Evolutionary conservation across 2,113 vertebrate genomes (phyloP), one percentile per base, ranked within the genome.

Genomic region (Cercocebus atys): DNA sequence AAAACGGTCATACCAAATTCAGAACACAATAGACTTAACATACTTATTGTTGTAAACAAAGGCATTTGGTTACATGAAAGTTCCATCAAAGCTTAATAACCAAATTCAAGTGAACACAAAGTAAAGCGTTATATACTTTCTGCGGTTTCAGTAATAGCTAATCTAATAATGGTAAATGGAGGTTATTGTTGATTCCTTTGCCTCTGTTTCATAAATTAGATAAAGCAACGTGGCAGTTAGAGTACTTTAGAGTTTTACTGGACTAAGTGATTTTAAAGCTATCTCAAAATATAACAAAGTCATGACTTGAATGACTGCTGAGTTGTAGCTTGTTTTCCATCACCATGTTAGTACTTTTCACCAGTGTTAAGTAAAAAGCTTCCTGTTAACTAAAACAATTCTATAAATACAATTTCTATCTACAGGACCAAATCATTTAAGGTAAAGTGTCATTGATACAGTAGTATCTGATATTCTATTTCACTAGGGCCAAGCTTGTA

Each of bases 151-250:
- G 95, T 89, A 98, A 98, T 57, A 79, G 95, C 96, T 98, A 98
- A 98, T 98, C 94, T 98, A 98, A 98, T 98, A 98, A 98, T 57
- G 81, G 97, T 95, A 98, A 98, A 97, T 94, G 93, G 96, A 98
- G 88, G 78, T 98, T 98, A 97, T 96, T 98, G 97, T 97, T 98
- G 97, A 98, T 98, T 99, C 96, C 95, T 96, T 98, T 97, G 94
- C 93, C 95, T 98, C 93, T 95, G 97, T 97, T 97, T 97, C 96
- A 98, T 98, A 98, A 98, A 98, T 98, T 98, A 98, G 96, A 98
- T 98, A 97, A 98, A 97, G 95, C 90, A 97, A 98, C 86, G 95
- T 98, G 98, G 97, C 98, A 99, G 97, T 96, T 98, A 97, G 68
- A 90, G 79, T 96, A 97, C 87, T 97, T 97, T 3, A 79, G 97